Evolutionary conservation across 1,140 invertebrate species (phyloP).

Genomic region (Papilio polytes): DNA sequence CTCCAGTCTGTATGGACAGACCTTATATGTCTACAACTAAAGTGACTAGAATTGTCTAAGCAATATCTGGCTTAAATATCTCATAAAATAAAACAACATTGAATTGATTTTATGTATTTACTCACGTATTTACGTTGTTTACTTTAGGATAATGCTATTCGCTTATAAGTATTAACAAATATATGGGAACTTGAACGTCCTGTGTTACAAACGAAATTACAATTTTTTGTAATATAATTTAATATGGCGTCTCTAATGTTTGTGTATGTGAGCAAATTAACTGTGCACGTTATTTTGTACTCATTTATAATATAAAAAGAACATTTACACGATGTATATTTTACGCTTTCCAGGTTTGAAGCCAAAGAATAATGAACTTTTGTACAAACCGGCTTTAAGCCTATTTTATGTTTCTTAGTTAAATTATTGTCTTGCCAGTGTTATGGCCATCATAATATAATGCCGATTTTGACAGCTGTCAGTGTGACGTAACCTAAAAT

Average conservation of each 20-base stretch:
- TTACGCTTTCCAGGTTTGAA: constrained; percentile 66
- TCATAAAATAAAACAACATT: not conserved
- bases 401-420: constrained; percentile 62
- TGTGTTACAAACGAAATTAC: constrained; percentile 37
- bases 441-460: not conserved
- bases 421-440: constrained; percentile 63
- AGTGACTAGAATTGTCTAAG: constrained; percentile 11
- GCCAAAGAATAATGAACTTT: constrained; percentile 62
- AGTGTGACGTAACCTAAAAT: not conserved
- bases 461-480: constrained; percentile 7
- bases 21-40: not conserved
- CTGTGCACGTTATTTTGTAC: constrained; percentile 37
- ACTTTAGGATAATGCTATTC: constrained; percentile 4
- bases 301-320: constrained; percentile 50
- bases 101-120: constrained; percentile 18
- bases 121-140: constrained; percentile 35
- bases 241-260: constrained; percentile 34
- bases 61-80: constrained; percentile 36
- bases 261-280: constrained; percentile 32
- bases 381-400: constrained; percentile 69
- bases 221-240: constrained; percentile 34
- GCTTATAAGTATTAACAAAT: constrained; percentile 36
- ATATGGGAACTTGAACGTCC: constrained; percentile 31
- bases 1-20: too few species aligned
- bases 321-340: constrained; percentile 52